Evolutionary conservation across 2,113 vertebrate genomes (phyloP).

Genomic region (Hippocampus barbouri): DNA sequence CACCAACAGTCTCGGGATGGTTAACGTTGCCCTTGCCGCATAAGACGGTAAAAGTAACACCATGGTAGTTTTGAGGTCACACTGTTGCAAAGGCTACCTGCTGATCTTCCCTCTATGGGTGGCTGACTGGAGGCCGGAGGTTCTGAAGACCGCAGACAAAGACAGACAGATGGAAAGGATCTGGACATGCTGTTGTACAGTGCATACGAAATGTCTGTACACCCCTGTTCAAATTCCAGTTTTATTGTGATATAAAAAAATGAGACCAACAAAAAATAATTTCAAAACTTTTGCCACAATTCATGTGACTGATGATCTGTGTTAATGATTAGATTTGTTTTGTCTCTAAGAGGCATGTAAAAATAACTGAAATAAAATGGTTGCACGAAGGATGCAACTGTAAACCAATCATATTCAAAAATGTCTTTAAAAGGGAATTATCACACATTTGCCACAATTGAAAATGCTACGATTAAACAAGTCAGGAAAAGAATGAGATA

Average conservation of each 20-base stretch:
- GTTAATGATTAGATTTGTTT: too few species aligned
- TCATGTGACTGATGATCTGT: not conserved
- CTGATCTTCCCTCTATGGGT: conserved; percentile 31
- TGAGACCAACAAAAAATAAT: not conserved
- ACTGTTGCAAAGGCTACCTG: conserved; percentile 45
- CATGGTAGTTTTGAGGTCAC: not conserved
- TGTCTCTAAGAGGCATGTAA: not conserved
- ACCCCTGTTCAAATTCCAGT: not conserved
- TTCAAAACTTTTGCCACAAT: not conserved
- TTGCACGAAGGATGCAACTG: too few species aligned
- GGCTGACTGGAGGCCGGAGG: conserved; percentile 32
- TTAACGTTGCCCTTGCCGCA: conserved; percentile 36
- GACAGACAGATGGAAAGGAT: conserved; percentile 29
- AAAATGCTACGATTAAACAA: not conserved
- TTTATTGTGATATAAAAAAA: not conserved
- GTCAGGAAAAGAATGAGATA: not conserved
- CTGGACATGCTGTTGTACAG: not conserved
- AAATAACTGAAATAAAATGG: not conserved
- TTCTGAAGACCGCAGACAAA: conserved; percentile 35
- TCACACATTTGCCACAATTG: not conserved
- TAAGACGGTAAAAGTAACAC: conserved; percentile 24
- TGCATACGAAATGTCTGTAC: not conserved
- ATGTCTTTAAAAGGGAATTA: not conserved
- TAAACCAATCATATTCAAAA: not conserved
- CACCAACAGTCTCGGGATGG: conserved; percentile 19